phyloP scores from a whole-genome alignment of 2,888 invertebrate species.

The Ennomos quercinarius region DNA sequence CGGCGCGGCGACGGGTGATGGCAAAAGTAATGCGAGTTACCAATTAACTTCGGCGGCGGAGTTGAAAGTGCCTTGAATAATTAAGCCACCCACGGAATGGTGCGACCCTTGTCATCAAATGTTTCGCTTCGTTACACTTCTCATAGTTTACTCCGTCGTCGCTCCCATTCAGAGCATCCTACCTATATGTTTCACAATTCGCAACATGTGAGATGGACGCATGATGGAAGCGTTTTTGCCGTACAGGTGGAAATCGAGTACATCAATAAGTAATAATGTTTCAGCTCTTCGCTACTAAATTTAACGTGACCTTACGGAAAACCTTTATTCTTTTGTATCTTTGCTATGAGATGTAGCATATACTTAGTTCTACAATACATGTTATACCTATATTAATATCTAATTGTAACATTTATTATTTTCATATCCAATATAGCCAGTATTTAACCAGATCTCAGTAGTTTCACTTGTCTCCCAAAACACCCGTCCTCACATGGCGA shows the following conservation, averaged over 20 bases:
- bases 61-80: constrained; percentile 75
- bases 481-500: too few species aligned
- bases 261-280: constrained; percentile 11
- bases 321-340: background rate
- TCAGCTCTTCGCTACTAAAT: background rate
- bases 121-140: constrained; percentile 66
- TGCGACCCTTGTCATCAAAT: constrained; percentile 70
- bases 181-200: constrained; percentile 23
- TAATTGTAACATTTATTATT: too few species aligned
- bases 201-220: constrained; percentile 33
- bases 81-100: constrained; percentile 56
- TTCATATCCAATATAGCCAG: too few species aligned
- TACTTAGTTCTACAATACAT: too few species aligned
- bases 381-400: too few species aligned
- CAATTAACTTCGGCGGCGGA: constrained; percentile 68
- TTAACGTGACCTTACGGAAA: background rate
- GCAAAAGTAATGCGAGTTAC: constrained; percentile 59
- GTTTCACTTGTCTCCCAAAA: too few species aligned
- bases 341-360: too few species aligned
- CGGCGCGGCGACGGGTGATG: constrained; percentile 54
- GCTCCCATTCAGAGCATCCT: constrained; percentile 48
- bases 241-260: constrained; percentile 22
- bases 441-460: too few species aligned
- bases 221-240: constrained; percentile 21
- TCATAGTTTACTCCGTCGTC: constrained; percentile 59